Conservation (phyloP, 1,140 invertebrate genomes). For the Bactericera cockerelli region DNA sequence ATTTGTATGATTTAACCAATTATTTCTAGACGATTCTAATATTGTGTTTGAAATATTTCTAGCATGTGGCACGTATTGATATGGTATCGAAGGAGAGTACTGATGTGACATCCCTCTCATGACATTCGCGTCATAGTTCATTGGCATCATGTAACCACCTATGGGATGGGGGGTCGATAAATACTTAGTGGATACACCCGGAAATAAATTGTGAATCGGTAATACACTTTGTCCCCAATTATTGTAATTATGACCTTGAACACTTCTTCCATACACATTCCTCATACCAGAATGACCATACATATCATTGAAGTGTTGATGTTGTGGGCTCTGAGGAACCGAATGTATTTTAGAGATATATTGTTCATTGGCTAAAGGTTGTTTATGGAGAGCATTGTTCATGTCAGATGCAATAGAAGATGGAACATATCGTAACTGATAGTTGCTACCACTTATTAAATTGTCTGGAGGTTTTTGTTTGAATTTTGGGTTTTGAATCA, state of each 20-base stretch:
- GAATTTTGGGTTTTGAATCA: neutral
- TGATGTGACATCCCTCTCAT: neutral
- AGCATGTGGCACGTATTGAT: neutral
- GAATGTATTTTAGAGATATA: neutral
- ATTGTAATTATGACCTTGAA: neutral
- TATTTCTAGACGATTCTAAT: neutral
- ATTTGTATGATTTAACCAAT: neutral
- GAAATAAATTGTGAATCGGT: constrained; percentile 1
- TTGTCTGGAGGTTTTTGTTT: neutral
- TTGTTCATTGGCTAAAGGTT: neutral
- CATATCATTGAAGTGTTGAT: neutral
- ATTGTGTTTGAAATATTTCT: neutral
- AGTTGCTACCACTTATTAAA: neutral
- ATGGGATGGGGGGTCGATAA: neutral
- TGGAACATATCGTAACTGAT: neutral
- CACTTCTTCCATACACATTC: constrained; percentile 4
- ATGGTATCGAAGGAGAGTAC: neutral
- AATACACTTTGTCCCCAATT: constrained; percentile 4
- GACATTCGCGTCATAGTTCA: neutral
- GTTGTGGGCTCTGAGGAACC: neutral
- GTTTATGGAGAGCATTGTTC: neutral
- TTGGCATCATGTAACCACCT: neutral
- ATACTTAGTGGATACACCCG: neutral
- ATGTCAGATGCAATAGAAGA: neutral
- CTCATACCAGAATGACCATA: neutral